Conservation (phyloP, 1,140 invertebrate genomes). For the Lethocerus indicus region DNA sequence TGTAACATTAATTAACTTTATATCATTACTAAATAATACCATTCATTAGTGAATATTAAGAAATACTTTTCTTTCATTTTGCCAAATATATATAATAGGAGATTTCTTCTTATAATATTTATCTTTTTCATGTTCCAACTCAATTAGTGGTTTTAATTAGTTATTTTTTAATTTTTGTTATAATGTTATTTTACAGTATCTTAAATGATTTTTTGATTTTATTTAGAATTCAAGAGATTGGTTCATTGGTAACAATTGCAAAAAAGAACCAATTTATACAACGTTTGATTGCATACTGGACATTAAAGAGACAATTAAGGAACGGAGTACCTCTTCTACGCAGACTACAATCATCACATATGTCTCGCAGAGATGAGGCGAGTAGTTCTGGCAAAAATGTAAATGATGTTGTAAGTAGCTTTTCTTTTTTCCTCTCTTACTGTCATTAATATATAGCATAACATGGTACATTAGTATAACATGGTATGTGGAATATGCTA, state of each 20-base stretch:
- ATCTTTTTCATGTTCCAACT: neutral
- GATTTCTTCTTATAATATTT: neutral
- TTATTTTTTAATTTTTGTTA: too few species aligned
- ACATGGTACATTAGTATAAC: too few species aligned
- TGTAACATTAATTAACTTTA: too few species aligned
- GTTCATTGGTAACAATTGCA: constrained; percentile 43
- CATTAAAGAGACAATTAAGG: constrained; percentile 81
- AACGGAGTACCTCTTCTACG: constrained; percentile 90
- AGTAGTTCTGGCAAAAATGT: constrained; percentile 14
- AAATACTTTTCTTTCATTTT: too few species aligned
- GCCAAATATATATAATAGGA: neutral
- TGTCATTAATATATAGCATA: neutral
- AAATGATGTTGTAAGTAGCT: constrained; percentile 19
- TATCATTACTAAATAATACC: too few species aligned
- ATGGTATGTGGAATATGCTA: too few species aligned
- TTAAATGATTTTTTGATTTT: neutral
- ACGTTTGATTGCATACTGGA: constrained; percentile 82
- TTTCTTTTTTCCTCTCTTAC: constrained; percentile 1
- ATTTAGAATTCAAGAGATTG: constrained; percentile 61
- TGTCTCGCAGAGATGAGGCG: constrained; percentile 20
- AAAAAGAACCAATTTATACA: constrained; percentile 79
- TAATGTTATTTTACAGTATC: too few species aligned
- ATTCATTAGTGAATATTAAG: too few species aligned
- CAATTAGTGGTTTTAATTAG: neutral
- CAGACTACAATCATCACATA: constrained; percentile 52